Conservation (phyloP, 2,888 invertebrate genomes). For the Lydus trimaculatus region DNA sequence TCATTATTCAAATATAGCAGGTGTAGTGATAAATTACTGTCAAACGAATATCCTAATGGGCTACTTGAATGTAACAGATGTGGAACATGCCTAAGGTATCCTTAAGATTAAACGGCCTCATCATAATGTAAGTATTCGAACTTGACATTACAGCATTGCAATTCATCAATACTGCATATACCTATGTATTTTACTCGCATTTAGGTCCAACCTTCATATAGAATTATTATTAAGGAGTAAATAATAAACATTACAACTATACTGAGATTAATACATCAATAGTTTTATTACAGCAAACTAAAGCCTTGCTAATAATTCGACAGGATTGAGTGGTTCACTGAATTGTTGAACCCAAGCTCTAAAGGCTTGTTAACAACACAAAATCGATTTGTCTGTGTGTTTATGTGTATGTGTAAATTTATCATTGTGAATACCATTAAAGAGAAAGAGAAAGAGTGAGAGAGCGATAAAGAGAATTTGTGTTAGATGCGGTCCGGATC, state of each 20-base stretch:
- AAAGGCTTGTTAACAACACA: conserved; percentile 3
- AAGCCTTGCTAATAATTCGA: conserved; percentile 1
- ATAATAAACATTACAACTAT: too few species aligned
- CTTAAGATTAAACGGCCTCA: not conserved
- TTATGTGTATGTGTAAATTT: not conserved
- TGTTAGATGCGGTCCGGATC: not conserved
- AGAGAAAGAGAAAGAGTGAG: not conserved
- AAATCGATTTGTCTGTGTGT: conserved; percentile 1
- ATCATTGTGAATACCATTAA: not conserved
- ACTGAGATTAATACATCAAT: not conserved
- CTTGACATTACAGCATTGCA: not conserved
- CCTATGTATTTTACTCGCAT: too few species aligned
- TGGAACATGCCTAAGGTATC: not conserved
- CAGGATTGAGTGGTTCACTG: not conserved
- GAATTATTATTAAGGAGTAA: too few species aligned
- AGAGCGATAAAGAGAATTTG: not conserved
- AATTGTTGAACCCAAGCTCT: not conserved
- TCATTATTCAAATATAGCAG: not conserved
- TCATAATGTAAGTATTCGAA: not conserved
- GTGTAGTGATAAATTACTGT: not conserved
- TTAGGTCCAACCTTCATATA: too few species aligned
- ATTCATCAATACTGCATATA: too few species aligned
- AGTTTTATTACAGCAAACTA: not conserved
- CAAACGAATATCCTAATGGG: not conserved
- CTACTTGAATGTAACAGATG: conserved; percentile 7